Evolutionary conservation across 2,888 invertebrate genomes (phyloP).

Genomic region (Plagiodera versicolora): DNA sequence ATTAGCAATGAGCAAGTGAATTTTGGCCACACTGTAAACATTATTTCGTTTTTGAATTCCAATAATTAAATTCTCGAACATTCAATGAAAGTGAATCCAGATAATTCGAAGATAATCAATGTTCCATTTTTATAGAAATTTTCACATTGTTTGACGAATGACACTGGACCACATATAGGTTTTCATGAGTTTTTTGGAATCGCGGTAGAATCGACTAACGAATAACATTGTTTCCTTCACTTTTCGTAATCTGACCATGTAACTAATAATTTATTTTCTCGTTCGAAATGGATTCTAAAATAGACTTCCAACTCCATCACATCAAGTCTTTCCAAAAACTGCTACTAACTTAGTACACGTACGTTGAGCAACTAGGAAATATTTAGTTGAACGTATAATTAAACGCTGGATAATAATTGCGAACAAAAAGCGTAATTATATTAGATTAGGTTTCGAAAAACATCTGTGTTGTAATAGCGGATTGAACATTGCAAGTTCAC

Average conservation of each 20-base stretch:
- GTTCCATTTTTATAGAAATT: no score
- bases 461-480: conserved; percentile 3
- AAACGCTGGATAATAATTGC: not conserved
- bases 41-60: no score
- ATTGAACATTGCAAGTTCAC: conserved; percentile 19
- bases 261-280: not conserved
- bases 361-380: conserved; percentile 12
- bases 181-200: conserved; percentile 2
- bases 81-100: no score
- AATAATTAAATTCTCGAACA: no score
- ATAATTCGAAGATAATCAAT: no score
- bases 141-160: no score
- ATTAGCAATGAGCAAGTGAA: no score
- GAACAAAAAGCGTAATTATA: conserved; percentile 4
- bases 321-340: conserved; percentile 6
- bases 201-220: not conserved
- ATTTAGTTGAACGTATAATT: conserved; percentile 1
- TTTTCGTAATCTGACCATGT: conserved; percentile 14
- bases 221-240: conserved; percentile 7
- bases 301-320: not conserved
- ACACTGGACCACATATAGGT: no score
- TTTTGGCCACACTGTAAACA: no score
- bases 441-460: not conserved
- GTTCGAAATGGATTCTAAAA: not conserved
- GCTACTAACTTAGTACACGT: not conserved